Evolutionary conservation across 2,113 vertebrate genomes (phyloP).

Genomic region (Ursus arctos): DNA sequence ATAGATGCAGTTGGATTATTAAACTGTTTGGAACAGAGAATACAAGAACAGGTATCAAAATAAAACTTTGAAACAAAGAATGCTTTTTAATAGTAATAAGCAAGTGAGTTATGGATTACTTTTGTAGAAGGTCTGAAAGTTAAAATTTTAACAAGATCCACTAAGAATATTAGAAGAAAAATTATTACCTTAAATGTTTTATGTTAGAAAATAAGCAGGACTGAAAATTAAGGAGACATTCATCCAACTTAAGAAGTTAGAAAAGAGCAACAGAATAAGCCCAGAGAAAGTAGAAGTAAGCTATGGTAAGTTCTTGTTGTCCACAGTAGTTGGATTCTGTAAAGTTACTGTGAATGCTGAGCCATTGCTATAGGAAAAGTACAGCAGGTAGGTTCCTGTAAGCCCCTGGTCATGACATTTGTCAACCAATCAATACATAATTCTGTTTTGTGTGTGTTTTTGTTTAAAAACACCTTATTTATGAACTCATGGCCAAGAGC

Average conservation of each 20-base stretch:
- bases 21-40: constrained; percentile 91
- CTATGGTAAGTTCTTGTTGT: background rate
- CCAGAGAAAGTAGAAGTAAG: background rate
- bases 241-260: background rate
- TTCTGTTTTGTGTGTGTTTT: constrained; percentile 2
- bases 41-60: constrained; percentile 93
- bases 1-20: constrained; percentile 90
- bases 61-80: constrained; percentile 15
- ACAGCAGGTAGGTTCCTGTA: background rate
- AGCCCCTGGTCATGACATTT: background rate
- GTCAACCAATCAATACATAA: background rate
- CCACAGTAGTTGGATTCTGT: background rate
- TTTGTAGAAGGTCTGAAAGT: constrained; percentile 24
- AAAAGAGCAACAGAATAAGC: background rate
- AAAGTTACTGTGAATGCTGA: background rate
- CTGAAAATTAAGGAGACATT: constrained; percentile 47
- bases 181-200: constrained; percentile 27
- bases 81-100: constrained; percentile 6
- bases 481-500: background rate
- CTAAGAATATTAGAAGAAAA: constrained; percentile 46
- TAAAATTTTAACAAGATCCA: constrained; percentile 38
- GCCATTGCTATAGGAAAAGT: background rate
- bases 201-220: constrained; percentile 35
- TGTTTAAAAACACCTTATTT: background rate
- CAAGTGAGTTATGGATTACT: background rate